A percentile compares a stretch with the other conserved stretches of the same genome.
phyloP scores from a whole-genome alignment of 2,888 invertebrate species.

The Rapana venosa region DNA sequence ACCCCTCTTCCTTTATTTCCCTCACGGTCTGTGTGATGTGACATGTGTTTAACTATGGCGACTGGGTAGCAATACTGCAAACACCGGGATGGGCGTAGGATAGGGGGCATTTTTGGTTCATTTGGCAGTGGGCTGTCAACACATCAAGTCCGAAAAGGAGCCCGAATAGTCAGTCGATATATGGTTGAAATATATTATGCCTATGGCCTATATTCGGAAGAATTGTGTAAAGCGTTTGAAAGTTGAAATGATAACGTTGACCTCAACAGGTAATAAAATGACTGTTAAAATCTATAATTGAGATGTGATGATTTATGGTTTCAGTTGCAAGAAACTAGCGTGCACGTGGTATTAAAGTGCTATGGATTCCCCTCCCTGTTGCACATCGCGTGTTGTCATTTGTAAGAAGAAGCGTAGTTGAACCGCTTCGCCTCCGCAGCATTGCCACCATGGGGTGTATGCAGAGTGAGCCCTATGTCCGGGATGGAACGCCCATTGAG shows the following conservation, averaged over 20 bases:
- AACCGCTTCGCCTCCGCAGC: not conserved
- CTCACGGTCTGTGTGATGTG: no score
- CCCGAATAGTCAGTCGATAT: not conserved
- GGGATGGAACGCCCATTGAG: conserved; percentile 45
- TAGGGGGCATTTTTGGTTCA: no score
- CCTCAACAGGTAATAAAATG: not conserved
- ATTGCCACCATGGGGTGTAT: conserved; percentile 44
- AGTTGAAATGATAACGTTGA: no score
- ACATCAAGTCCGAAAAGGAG: not conserved
- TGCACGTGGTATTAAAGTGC: not conserved
- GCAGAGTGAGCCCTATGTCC: conserved; percentile 44
- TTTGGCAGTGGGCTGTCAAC: no score
- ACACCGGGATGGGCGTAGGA: no score
- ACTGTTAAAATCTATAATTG: not conserved
- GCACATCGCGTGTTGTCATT: not conserved
- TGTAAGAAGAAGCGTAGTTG: conserved; percentile 1
- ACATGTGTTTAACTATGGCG: no score
- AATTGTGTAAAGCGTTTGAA: not conserved
- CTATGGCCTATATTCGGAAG: not conserved
- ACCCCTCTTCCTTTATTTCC: no score
- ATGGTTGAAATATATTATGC: not conserved
- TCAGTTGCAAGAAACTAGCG: conserved; percentile 7
- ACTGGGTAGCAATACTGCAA: no score
- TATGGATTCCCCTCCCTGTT: not conserved
- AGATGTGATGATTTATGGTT: conserved; percentile 14